A percentile compares a stretch with the other conserved stretches of the same genome.
phyloP scores from a whole-genome alignment of 1,140 invertebrate genomes.

The Nasonia giraulti region DNA sequence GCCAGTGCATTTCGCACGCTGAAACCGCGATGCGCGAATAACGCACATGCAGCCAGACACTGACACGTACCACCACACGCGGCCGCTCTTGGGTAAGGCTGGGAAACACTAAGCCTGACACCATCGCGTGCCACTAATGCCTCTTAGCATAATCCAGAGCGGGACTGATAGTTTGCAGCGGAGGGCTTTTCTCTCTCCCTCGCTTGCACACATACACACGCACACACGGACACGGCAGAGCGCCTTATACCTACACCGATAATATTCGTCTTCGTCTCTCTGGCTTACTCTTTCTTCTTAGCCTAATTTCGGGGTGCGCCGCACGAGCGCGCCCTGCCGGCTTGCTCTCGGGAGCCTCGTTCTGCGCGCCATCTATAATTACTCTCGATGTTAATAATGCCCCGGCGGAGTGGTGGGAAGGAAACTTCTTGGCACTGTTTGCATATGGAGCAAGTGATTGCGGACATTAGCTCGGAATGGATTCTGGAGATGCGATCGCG shows the following conservation, averaged over 20 bases:
- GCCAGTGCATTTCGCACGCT: neutral
- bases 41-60: neutral
- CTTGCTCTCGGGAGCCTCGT: neutral
- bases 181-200: slow-evolving; percentile 19
- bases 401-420: neutral
- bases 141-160: slow-evolving; percentile 42
- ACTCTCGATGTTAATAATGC: neutral
- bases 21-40: slow-evolving; percentile 11
- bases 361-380: neutral
- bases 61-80: neutral
- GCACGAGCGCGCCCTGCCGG: neutral
- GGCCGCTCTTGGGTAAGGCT: neutral
- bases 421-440: neutral
- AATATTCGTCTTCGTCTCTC: neutral
- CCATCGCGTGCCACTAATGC: slow-evolving; percentile 45
- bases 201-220: neutral
- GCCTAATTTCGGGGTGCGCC: neutral
- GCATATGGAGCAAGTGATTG: neutral
- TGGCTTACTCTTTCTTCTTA: slow-evolving; percentile 1
- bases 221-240: no score
- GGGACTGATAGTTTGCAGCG: slow-evolving; percentile 35
- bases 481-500: no score
- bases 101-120: slow-evolving; percentile 24
- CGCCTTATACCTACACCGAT: no score
- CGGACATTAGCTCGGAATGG: neutral